Percentiles rank a stretch among this genome's conserved stretches.
Evolutionary conservation across 2,888 invertebrate species (phyloP).

Genomic region (Neoscelio sp.): DNA sequence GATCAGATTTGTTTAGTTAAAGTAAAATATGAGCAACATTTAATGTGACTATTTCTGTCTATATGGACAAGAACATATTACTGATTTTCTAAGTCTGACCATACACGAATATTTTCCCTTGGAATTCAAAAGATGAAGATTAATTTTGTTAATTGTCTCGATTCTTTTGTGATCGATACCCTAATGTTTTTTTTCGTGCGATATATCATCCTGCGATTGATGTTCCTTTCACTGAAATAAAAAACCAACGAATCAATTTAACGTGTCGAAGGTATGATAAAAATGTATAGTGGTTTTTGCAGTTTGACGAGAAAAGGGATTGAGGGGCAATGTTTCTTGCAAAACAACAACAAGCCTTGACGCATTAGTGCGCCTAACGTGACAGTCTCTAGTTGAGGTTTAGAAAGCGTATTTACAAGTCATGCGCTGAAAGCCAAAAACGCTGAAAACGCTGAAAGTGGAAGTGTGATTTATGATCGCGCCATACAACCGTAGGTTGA

Average conservation of each 20-base stretch:
- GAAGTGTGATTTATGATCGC: conserved; percentile 60
- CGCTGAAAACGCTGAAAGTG: conserved; percentile 47
- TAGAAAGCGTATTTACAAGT: conserved; percentile 57
- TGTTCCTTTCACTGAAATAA: conserved; percentile 49
- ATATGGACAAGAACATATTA: too few species aligned
- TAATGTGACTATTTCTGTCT: too few species aligned
- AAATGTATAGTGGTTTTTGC: conserved; percentile 43
- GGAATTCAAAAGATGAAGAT: conserved; percentile 3
- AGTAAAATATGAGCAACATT: neutral
- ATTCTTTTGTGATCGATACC: conserved; percentile 14
- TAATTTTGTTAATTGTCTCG: conserved; percentile 37
- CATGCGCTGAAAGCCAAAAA: conserved; percentile 42
- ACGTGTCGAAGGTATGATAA: conserved; percentile 43
- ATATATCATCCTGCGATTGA: conserved; percentile 49
- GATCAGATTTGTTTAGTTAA: too few species aligned
- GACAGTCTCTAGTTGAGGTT: conserved; percentile 45
- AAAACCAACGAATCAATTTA: conserved; percentile 47
- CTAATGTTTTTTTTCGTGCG: conserved; percentile 17
- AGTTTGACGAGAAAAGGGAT: neutral
- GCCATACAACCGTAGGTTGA: conserved; percentile 2
- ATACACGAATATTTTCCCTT: conserved; percentile 24
- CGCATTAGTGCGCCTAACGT: conserved; percentile 41
- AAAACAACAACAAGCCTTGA: conserved; percentile 49
- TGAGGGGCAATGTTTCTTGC: neutral
- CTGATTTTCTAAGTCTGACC: too few species aligned